A percentile compares a stretch with the other conserved stretches of the same genome.
phyloP scores from a whole-genome alignment of 1,140 invertebrate species.

The Mamestra configurata region DNA sequence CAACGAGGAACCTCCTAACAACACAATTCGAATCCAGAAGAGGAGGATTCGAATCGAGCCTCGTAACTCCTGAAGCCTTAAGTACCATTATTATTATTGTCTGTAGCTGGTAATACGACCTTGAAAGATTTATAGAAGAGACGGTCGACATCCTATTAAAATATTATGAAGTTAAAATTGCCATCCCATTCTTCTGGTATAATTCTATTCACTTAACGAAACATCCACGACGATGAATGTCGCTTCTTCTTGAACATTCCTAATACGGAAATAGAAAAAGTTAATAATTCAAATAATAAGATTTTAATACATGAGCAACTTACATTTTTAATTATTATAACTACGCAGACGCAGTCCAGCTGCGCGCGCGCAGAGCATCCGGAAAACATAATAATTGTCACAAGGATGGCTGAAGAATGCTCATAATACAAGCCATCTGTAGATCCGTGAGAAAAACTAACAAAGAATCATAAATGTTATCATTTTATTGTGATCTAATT shows the following conservation, averaged over 20 bases:
- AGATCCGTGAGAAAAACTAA: conserved; percentile 12
- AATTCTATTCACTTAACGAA: background rate
- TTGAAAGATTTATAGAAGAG: no score
- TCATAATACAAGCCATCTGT: background rate
- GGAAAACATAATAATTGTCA: conserved; percentile 9
- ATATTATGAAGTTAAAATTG: background rate
- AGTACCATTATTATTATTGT: no score
- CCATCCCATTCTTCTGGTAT: background rate
- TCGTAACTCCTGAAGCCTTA: no score
- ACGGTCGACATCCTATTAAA: no score
- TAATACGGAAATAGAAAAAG: background rate
- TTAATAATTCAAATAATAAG: background rate
- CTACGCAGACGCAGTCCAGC: background rate
- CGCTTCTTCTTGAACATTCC: background rate
- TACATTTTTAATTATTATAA: background rate
- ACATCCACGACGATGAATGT: background rate
- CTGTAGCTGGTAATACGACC: no score
- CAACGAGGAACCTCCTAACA: no score
- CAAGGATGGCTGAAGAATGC: conserved; percentile 7
- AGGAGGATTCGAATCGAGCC: no score
- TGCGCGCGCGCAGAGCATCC: background rate
- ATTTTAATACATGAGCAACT: conserved; percentile 18
- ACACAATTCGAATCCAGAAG: no score
- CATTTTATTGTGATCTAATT: background rate
- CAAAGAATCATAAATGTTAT: background rate